These are phyloP conservation scores for Trissolcus basalis DNA, from an alignment of 1,140 invertebrate genomes.

Conservation along the genomic window DNA sequence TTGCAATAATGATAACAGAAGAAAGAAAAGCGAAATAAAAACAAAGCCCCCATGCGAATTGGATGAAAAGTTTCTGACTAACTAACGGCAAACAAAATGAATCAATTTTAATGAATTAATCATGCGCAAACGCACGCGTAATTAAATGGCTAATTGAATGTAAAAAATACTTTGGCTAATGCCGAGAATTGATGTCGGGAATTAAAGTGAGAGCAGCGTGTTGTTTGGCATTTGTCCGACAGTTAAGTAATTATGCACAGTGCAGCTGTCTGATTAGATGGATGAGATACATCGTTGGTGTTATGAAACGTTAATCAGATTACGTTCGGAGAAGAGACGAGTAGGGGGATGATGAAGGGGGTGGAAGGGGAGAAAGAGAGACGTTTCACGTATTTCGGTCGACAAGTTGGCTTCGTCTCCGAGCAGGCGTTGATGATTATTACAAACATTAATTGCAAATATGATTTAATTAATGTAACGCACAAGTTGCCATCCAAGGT, in stretches of 20 bases:
- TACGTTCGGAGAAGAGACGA: constrained; percentile 7
- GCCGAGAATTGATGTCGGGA: constrained; percentile 25
- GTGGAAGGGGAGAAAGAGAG: no score
- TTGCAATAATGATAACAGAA: no score
- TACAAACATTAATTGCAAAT: constrained; percentile 75
- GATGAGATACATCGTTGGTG: constrained; percentile 49
- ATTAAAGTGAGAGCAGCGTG: constrained; percentile 30
- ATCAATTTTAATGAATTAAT: constrained; percentile 46
- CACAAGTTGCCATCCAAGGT: constrained; percentile 52
- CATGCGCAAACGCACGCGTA: constrained; percentile 17
- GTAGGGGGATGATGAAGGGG: no score
- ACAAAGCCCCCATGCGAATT: neutral
- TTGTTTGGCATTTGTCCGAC: constrained; percentile 51
- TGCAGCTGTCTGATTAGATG: constrained; percentile 55
- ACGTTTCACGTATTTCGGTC: constrained; percentile 43
- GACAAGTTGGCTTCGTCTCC: constrained; percentile 54
- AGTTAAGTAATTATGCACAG: constrained; percentile 51
- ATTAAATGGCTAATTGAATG: constrained; percentile 45
- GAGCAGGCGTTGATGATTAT: constrained; percentile 71
- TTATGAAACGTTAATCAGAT: constrained; percentile 54
- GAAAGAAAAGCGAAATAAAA: no score
- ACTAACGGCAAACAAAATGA: constrained; percentile 32
- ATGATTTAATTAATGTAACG: constrained; percentile 74
- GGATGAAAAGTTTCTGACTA: constrained; percentile 23
- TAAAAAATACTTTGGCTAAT: constrained; percentile 34